Evolutionary conservation across 2,888 invertebrate species (phyloP).

Genomic region (Sphaerophoria rueppellii): DNA sequence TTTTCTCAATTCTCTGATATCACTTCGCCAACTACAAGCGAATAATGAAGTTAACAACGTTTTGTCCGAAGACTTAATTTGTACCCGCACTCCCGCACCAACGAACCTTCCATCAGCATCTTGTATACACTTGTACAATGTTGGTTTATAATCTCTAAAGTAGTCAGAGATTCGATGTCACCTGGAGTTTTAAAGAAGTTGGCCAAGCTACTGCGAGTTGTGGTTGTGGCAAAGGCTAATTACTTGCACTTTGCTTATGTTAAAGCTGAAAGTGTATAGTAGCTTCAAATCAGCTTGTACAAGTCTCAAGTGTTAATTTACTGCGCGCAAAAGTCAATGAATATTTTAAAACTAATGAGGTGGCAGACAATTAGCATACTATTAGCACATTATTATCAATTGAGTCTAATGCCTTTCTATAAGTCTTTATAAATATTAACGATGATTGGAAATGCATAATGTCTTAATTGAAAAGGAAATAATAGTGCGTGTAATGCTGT

Average conservation of each 20-base stretch:
- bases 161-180: constrained; percentile 44
- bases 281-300: constrained; percentile 52
- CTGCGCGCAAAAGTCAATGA: constrained; percentile 64
- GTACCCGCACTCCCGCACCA: constrained; percentile 20
- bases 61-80: constrained; percentile 69
- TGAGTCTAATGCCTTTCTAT: constrained; percentile 45
- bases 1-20: constrained; percentile 49
- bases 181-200: constrained; percentile 52
- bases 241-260: constrained; percentile 59
- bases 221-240: constrained; percentile 52
- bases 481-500: constrained; percentile 36
- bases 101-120: background rate
- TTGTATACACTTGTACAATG: constrained; percentile 29
- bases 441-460: constrained; percentile 54
- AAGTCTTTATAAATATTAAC: constrained; percentile 62
- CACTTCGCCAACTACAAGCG: constrained; percentile 42
- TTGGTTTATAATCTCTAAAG: background rate
- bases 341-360: constrained; percentile 68
- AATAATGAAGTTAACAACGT: constrained; percentile 44
- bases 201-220: constrained; percentile 22
- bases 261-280: background rate
- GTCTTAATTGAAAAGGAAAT: constrained; percentile 60
- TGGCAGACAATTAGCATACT: constrained; percentile 70
- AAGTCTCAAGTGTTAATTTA: constrained; percentile 61
- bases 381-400: constrained; percentile 68